A percentile compares a stretch with the other conserved stretches of the same genome.
Evolutionary conservation across 2,797 vertebrate genomes (phyloP).

Genomic region (Malurus splendens): DNA sequence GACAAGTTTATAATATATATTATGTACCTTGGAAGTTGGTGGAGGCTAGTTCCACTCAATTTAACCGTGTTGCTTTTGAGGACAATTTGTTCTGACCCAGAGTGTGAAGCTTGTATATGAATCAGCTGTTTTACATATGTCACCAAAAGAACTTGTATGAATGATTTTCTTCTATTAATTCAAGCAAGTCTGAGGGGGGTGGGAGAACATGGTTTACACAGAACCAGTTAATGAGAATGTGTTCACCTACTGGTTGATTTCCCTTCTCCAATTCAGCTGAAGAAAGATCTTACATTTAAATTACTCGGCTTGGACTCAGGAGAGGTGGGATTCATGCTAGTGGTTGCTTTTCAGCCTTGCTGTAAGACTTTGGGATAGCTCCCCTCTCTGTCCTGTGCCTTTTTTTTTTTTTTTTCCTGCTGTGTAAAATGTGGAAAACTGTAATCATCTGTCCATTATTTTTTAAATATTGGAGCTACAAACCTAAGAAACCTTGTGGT

Average conservation of each 20-base stretch:
- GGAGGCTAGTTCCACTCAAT: constrained; percentile 53
- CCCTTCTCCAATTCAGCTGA: not conserved
- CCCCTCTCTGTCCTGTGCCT: not conserved
- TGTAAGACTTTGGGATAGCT: not conserved
- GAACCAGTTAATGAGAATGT: not conserved
- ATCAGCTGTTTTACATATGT: constrained; percentile 31
- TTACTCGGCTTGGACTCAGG: not conserved
- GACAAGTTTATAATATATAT: constrained; percentile 59
- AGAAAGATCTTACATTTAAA: not conserved
- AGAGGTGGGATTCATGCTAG: not conserved
- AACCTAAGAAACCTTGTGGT: not conserved
- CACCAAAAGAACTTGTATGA: not conserved
- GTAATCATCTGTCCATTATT: not conserved
- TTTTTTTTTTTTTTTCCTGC: not conserved
- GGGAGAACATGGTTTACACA: not conserved
- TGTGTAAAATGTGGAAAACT: not conserved
- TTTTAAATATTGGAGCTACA: not conserved
- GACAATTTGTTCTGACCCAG: constrained; percentile 38
- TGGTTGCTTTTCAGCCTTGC: not conserved
- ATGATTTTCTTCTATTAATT: constrained; percentile 24
- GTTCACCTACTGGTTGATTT: not conserved
- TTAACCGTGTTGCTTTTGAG: constrained; percentile 46
- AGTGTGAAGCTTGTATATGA: not conserved
- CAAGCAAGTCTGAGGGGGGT: not conserved
- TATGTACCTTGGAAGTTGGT: constrained; percentile 55